Evolutionary conservation across 1,140 invertebrate genomes (phyloP).

Genomic region (Drosophila yakuba): DNA sequence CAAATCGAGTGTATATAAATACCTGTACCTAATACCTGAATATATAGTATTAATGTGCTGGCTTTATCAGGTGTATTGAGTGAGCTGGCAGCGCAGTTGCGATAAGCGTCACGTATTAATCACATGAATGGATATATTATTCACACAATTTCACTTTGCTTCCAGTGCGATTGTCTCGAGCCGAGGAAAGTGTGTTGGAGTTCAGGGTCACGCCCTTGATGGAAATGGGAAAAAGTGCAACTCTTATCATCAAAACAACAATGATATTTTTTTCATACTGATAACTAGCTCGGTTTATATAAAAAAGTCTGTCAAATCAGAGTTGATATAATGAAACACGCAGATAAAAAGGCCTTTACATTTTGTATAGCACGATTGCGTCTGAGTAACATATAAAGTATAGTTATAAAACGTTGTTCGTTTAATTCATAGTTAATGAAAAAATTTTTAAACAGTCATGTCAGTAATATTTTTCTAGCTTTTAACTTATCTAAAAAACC

Average conservation of each 20-base stretch:
- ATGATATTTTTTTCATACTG: not conserved
- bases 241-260: constrained; percentile 12
- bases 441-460: not conserved
- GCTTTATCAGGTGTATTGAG: constrained; percentile 61
- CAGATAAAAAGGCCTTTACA: not conserved
- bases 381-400: not conserved
- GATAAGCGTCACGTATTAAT: constrained; percentile 61
- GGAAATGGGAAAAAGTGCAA: constrained; percentile 42
- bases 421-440: no score
- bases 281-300: not conserved
- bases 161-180: constrained; percentile 22
- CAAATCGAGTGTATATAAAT: constrained; percentile 25
- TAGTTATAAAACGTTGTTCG: no score
- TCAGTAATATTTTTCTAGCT: not conserved
- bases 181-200: not conserved
- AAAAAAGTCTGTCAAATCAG: constrained; percentile 3
- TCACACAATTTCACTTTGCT: constrained; percentile 17
- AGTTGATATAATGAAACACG: not conserved
- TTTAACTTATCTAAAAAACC: not conserved
- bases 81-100: constrained; percentile 21
- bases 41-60: constrained; percentile 7
- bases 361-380: not conserved
- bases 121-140: constrained; percentile 63
- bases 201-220: constrained; percentile 21
- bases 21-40: not conserved